Conservation (phyloP, 30 jellyfish, hydroid and myxozoan genomes). For the Chironex yamaguchii region DNA sequence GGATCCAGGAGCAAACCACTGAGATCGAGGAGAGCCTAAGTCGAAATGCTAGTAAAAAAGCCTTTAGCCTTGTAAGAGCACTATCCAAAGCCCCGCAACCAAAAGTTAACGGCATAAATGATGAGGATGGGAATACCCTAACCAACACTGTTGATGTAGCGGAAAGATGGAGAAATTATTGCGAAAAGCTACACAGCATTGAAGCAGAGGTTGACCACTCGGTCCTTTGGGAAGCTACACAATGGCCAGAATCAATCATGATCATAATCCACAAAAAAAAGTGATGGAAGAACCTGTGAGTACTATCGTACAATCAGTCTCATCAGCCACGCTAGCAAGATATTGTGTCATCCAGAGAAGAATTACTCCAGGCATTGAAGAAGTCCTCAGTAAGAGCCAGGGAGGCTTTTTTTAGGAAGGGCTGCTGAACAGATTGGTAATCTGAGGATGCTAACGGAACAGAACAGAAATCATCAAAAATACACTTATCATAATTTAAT, state of each 20-base stretch:
- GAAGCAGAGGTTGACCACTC: constrained; percentile 15
- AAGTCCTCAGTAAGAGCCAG: neutral
- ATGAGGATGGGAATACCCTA: constrained; percentile 37
- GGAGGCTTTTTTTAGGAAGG: constrained; percentile 48
- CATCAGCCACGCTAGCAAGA: constrained; percentile 46
- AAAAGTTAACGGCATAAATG: too few species aligned
- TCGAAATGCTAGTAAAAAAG: neutral
- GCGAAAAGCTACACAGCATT: constrained; percentile 38
- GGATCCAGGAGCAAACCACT: neutral
- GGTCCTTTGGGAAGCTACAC: constrained; percentile 44
- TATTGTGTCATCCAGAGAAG: constrained; percentile 18
- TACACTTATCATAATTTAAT: neutral
- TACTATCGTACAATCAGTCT: constrained; percentile 49
- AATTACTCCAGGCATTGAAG: constrained; percentile 27
- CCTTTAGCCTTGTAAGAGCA: neutral
- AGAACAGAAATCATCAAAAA: constrained; percentile 8
- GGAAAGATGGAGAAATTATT: constrained; percentile 51
- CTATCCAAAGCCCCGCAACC: too few species aligned
- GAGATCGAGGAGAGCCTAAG: neutral
- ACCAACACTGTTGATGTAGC: constrained; percentile 23
- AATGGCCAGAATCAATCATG: constrained; percentile 22
- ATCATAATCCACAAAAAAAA: constrained; percentile 11
- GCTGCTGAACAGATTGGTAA: constrained; percentile 21
- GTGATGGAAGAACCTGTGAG: constrained; percentile 5
- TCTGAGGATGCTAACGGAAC: constrained; percentile 11